These are phyloP conservation scores for Ranitomeya imitator DNA, from an alignment of 2,113 vertebrate genomes.

Conservation along the genomic window DNA sequence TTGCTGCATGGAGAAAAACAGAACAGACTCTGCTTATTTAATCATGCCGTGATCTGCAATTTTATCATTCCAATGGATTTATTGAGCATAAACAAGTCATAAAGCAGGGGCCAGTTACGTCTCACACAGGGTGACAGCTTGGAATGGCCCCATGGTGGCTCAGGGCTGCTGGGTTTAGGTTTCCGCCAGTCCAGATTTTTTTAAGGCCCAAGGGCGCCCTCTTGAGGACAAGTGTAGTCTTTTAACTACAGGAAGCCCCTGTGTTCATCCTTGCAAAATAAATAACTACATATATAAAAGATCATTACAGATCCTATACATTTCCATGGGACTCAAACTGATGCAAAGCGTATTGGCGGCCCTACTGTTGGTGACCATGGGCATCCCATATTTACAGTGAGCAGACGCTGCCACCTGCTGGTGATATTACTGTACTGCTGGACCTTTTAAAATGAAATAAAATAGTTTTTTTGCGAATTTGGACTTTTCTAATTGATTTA, in stretches of 20 bases:
- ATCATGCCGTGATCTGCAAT: constrained; percentile 32
- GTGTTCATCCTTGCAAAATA: not conserved
- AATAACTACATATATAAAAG: not conserved
- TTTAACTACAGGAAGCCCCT: not conserved
- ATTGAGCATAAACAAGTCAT: constrained; percentile 41
- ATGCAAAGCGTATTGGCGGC: not conserved
- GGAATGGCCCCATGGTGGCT: constrained; percentile 4
- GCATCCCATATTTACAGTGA: not conserved
- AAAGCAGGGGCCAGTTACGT: constrained; percentile 32
- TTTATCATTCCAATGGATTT: constrained; percentile 49
- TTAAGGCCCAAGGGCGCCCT: not conserved
- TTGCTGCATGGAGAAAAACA: constrained; percentile 2
- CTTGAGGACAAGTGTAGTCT: not conserved
- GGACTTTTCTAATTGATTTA: not conserved
- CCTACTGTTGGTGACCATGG: not conserved
- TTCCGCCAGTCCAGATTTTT: not conserved
- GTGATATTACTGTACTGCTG: not conserved
- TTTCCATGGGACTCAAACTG: not conserved
- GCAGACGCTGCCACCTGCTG: constrained; percentile 11
- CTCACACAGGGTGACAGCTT: constrained; percentile 2
- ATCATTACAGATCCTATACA: not conserved
- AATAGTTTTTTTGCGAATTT: not conserved
- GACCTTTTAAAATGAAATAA: not conserved
- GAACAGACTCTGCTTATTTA: constrained; percentile 35
- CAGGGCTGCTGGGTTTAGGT: not conserved